These are phyloP conservation scores for Andrena hattorfiana DNA, from an alignment of 2,888 invertebrate species.

Conservation along the genomic window DNA sequence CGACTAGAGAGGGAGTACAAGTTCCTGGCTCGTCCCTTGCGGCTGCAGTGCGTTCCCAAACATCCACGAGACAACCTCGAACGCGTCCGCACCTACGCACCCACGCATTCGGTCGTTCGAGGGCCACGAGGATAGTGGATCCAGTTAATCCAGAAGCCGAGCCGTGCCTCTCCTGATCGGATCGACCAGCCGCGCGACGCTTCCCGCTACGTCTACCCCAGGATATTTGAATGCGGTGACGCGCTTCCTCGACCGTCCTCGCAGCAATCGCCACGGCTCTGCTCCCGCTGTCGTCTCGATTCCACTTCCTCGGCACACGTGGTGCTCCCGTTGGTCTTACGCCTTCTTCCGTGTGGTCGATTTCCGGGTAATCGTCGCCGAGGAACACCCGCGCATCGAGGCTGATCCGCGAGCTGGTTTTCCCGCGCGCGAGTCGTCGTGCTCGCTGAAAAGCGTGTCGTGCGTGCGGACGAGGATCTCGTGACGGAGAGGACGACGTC, in stretches of 20 bases:
- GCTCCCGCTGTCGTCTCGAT: neutral
- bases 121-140: slow-evolving; percentile 56
- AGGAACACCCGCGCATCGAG: neutral
- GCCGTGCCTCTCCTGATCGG: neutral
- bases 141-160: slow-evolving; percentile 25
- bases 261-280: neutral
- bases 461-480: neutral
- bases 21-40: slow-evolving; percentile 73
- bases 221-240: neutral
- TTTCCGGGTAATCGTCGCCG: neutral
- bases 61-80: slow-evolving; percentile 73
- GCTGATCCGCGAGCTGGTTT: neutral
- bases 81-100: slow-evolving; percentile 54
- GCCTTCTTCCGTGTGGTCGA: neutral
- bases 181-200: neutral
- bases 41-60: slow-evolving; percentile 74
- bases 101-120: slow-evolving; percentile 38
- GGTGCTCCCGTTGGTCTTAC: neutral
- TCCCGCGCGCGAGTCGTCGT: slow-evolving; percentile 8
- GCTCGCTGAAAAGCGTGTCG: neutral
- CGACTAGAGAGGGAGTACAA: slow-evolving; percentile 74
- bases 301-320: neutral
- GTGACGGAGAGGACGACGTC: neutral
- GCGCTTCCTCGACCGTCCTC: neutral
- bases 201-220: neutral